Conservation (phyloP, 2,113 vertebrate species). For the Brienomyrus longianalis region DNA sequence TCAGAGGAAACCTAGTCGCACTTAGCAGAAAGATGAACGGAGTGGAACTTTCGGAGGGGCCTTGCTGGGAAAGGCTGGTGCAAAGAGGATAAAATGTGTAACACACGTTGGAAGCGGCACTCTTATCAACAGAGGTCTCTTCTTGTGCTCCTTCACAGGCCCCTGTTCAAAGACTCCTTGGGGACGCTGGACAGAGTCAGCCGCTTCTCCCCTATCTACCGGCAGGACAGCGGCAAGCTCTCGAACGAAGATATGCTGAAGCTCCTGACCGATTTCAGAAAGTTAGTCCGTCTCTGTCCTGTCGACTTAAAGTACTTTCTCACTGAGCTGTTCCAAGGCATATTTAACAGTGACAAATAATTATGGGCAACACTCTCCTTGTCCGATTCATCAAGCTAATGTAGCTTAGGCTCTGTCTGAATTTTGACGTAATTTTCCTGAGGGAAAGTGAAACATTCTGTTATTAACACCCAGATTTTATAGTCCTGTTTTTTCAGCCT, state of each 20-base stretch:
- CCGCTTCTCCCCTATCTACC: constrained; percentile 88
- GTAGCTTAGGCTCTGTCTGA: neutral
- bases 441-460: neutral
- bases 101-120: no score
- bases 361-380: neutral
- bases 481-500: neutral
- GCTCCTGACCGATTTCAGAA: constrained; percentile 86
- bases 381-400: neutral
- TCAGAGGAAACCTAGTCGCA: neutral
- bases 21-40: neutral
- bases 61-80: neutral
- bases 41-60: neutral
- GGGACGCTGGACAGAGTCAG: constrained; percentile 84
- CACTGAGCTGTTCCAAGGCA: neutral
- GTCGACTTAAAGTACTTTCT: neutral
- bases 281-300: constrained; percentile 61
- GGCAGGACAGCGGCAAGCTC: constrained; percentile 92
- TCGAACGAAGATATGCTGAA: constrained; percentile 96
- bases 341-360: neutral
- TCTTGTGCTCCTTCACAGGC: constrained; percentile 57
- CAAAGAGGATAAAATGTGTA: neutral
- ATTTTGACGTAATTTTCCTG: neutral
- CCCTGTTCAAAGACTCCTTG: constrained; percentile 83
- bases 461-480: neutral
- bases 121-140: neutral